These are phyloP conservation scores for Epizoanthus stellaris DNA, from an alignment of 92 coral and sea anemone species.

Conservation along the genomic window DNA sequence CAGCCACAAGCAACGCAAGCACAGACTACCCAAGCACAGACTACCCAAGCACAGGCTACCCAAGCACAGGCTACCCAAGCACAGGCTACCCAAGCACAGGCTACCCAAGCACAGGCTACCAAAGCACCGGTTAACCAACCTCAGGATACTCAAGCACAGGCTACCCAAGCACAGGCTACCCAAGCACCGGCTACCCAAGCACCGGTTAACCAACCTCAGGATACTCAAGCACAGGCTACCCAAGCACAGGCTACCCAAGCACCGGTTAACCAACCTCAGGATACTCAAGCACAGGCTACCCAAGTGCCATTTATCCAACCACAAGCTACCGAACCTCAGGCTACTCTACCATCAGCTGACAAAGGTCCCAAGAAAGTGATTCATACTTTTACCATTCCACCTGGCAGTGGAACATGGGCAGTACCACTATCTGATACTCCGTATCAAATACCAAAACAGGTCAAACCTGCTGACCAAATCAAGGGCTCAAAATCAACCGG, in stretches of 20 bases:
- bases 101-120: constrained; percentile 24
- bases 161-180: not conserved
- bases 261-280: not conserved
- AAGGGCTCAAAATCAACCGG: not conserved
- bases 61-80: constrained; percentile 24
- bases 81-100: constrained; percentile 10
- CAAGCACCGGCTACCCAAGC: not conserved
- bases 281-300: not conserved
- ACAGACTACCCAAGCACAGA: constrained; percentile 3
- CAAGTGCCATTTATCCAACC: not conserved
- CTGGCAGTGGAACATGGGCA: constrained; percentile 5
- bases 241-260: not conserved
- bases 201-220: not conserved
- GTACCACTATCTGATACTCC: not conserved
- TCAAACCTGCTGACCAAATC: constrained; percentile 8
- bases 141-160: not conserved
- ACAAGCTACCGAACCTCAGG: not conserved
- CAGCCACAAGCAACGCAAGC: constrained; percentile 13
- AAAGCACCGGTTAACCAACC: not conserved
- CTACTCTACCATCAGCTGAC: not conserved
- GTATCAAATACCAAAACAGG: not conserved
- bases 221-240: not conserved
- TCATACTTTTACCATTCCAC: constrained; percentile 1
- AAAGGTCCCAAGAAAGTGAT: not conserved
- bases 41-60: not conserved